Base-by-base conservation (phyloP, 2,888 invertebrate genomes). In the Lobophora halterata region DNA sequence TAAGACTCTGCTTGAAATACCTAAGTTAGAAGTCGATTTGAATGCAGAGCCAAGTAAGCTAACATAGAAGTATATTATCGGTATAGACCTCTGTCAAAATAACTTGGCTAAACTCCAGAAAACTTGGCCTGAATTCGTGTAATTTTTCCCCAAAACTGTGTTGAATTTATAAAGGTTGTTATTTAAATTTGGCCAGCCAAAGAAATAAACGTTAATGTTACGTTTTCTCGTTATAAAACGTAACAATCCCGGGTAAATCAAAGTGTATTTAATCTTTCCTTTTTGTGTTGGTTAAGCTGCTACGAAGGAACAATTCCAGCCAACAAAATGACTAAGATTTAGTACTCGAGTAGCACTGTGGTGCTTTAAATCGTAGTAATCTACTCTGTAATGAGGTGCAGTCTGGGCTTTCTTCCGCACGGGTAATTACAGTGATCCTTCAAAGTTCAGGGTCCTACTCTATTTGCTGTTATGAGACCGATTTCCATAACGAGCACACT, bases 381-480 rank as follows among this genome's bases (percentile, higher is more conserved):
- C 31, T 23, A 21, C 23, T 18, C 10, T n/a, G 21, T 31, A 23
- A 28, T 36, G 14, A 36, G 41, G 23, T 34, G 18, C 27, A 27
- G 26, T 10, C 14, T 41, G 30, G 44, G 11, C 11, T 3, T 38
- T 48, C 56, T 55, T 55, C 52, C 54, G 50, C 49, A 41, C 46
- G 36, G 51, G 48, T 55, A 62, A 64, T 65, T 61, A 62, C 42
- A 34, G 49, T 44, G 45, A 60, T 52, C 58, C 53, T 53, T 52
- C 24, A 42, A n/a, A 20, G 28, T 31, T 46, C 43, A 50, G 33
- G 31, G n/a, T n/a, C n/a, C n/a, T n/a, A n/a, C n/a, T n/a, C n/a
- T n/a, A n/a, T n/a, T n/a, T n/a, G n/a, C n/a, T n/a, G n/a, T n/a
- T n/a, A n/a, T n/a, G n/a, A n/a, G n/a, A n/a, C n/a, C n/a, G n/a